Base-by-base conservation (phyloP, 2,888 invertebrate genomes). In the Scaptomyza caliginosa region DNA sequence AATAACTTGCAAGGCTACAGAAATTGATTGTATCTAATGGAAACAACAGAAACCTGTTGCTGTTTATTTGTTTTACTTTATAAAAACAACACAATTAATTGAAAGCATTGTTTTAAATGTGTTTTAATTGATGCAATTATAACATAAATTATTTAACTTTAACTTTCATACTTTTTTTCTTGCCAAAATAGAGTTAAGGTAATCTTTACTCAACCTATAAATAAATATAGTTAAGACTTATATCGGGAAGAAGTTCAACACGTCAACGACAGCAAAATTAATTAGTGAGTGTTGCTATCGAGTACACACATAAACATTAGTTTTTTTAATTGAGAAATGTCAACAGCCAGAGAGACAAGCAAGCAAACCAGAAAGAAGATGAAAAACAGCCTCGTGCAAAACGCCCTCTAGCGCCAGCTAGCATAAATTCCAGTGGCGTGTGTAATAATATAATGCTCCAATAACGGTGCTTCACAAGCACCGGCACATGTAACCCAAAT, bases 261-360 rank as follows among this genome's bases (percentile, higher is more conserved):
- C 49, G 51, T 46, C 65, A 68, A n/a, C 43, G 51, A 81, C 74
- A 66, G 8, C 45, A 59, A 79, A 66, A 64, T 78, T 84, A 81
- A 86, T 86, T 86, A 86, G 60, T 36, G 69, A 52, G 49, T 42
- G 32, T 34, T 58, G 45, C 55, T 49, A 50, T 59, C 50, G 26
- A 45, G 4, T 17, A 16, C 3, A 28, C 28, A 62, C 57, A 54
- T 42, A 62, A 34, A 62, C 73, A 67, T 67, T 51, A 40, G 26
- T n/a, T n/a, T 38, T 63, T 54, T 59, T 73, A 63, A 76, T 77
- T 72, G 68, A 34, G 23, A 54, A 59, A 40, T 52, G 51, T 39
- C 45, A 59, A 21, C 46, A 21, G 23, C 46, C 11, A 17, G 17
- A n/a, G n/a, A n/a, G n/a, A n/a, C 45, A 6, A 30, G 38, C 38